Conservation (phyloP, 2,888 invertebrate genomes). For the Agonopterix heracliana region DNA sequence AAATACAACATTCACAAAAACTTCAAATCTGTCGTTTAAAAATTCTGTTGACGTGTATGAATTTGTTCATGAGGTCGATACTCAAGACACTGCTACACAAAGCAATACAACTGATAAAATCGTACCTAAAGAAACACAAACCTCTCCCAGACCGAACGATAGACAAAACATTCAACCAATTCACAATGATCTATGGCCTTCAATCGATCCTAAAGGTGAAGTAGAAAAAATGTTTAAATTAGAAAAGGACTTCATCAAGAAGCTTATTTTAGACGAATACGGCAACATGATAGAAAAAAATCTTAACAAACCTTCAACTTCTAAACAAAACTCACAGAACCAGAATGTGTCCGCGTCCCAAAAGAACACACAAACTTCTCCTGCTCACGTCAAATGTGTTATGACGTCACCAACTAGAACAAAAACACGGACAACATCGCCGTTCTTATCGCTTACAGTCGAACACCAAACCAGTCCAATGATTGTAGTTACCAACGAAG, state of each 20-base stretch:
- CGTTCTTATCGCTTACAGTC: conserved; percentile 40
- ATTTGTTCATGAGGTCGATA: conserved; percentile 58
- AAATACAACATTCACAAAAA: conserved; percentile 42
- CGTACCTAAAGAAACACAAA: conserved; percentile 64
- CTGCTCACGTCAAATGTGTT: conserved; percentile 55
- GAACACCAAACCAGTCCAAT: conserved; percentile 60
- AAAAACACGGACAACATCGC: conserved; percentile 64
- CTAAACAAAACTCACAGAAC: conserved; percentile 27
- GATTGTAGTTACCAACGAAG: conserved; percentile 29
- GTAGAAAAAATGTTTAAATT: conserved; percentile 56
- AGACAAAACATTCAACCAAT: conserved; percentile 45
- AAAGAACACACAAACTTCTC: conserved; percentile 69
- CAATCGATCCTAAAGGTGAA: conserved; percentile 50
- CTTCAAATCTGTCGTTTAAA: conserved; percentile 53
- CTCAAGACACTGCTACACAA: conserved; percentile 63
- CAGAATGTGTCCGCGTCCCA: conserved; percentile 44
- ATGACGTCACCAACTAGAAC: conserved; percentile 67
- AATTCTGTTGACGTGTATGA: conserved; percentile 61
- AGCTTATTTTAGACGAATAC: conserved; percentile 60
- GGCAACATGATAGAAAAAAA: conserved; percentile 56
- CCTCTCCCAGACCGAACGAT: conserved; percentile 46
- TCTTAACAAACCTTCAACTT: conserved; percentile 54
- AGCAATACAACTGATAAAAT: conserved; percentile 45
- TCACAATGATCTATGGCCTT: conserved; percentile 57
- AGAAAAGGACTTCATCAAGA: conserved; percentile 66